Evolutionary conservation across 1,140 invertebrate species (phyloP).

Genomic region (Ostrea edulis): DNA sequence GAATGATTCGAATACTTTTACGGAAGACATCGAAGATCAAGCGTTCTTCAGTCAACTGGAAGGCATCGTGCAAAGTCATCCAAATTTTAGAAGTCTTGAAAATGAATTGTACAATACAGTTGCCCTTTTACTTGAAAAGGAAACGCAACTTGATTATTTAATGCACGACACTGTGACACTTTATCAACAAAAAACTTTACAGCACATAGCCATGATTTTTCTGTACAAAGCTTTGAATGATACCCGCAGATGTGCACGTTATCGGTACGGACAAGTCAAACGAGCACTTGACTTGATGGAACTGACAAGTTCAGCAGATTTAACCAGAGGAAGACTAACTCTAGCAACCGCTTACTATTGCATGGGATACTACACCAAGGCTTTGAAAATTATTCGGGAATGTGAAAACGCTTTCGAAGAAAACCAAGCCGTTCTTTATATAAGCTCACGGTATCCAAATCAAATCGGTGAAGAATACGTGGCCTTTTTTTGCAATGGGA

Average conservation of each 20-base stretch:
- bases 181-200: neutral
- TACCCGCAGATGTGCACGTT: neutral
- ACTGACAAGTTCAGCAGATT: neutral
- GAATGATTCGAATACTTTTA: neutral
- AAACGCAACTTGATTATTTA: neutral
- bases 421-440: constrained; percentile 3
- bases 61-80: neutral
- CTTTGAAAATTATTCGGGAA: constrained; percentile 1
- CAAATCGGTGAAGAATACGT: neutral
- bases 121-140: neutral
- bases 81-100: neutral
- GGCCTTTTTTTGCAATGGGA: neutral
- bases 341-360: constrained; percentile 15
- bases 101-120: neutral
- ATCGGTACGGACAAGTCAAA: constrained; percentile 5
- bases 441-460: neutral
- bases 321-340: constrained; percentile 23
- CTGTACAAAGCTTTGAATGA: neutral
- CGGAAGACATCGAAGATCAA: neutral
- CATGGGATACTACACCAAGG: neutral
- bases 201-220: neutral
- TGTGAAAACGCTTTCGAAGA: neutral
- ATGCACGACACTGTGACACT: neutral
- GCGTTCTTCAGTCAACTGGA: neutral
- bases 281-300: neutral